These are phyloP conservation scores for Psephotus haematonotus DNA, from an alignment of 2,113 vertebrate genomes.

Conservation along the genomic window DNA sequence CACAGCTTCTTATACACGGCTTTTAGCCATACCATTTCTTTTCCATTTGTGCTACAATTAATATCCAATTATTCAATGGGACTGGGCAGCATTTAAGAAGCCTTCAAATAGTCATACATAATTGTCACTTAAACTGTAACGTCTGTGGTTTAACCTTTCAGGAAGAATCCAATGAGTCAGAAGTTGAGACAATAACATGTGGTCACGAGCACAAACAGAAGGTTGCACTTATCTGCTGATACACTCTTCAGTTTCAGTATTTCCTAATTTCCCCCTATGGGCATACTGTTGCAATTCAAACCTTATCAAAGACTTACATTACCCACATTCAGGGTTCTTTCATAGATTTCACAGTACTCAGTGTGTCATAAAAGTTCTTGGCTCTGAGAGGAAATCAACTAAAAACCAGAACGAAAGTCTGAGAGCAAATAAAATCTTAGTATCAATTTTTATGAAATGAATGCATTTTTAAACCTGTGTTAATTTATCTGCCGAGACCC, in stretches of 20 bases:
- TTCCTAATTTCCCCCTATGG: neutral
- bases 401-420: neutral
- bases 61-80: neutral
- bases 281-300: neutral
- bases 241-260: neutral
- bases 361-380: neutral
- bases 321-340: neutral
- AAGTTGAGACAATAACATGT: neutral
- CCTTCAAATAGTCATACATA: neutral
- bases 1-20: neutral
- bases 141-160: neutral
- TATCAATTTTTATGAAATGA: neutral
- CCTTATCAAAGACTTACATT: neutral
- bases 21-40: neutral
- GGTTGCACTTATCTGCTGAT: neutral
- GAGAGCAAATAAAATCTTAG: neutral
- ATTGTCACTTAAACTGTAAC: neutral
- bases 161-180: conserved; percentile 37
- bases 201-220: neutral
- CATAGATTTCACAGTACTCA: neutral
- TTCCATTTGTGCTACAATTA: neutral
- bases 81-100: neutral
- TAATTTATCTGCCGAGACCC: neutral
- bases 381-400: neutral
- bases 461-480: neutral